Conservation (phyloP, 2,113 vertebrate genomes). For the Setophaga coronata region DNA sequence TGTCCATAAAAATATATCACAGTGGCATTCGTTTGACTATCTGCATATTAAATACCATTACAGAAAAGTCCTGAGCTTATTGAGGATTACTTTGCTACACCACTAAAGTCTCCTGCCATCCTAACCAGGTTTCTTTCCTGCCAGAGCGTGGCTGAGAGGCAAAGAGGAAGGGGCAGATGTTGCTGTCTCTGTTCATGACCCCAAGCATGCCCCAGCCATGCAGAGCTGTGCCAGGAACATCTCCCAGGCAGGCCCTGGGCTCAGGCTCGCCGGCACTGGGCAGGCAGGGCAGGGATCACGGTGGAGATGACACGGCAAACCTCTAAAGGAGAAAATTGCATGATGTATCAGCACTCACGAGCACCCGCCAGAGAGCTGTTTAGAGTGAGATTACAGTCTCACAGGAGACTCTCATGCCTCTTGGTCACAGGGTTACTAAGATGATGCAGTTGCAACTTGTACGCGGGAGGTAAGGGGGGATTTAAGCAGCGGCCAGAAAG, state of each 20-base stretch:
- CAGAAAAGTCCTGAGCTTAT: not conserved
- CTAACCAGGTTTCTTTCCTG: not conserved
- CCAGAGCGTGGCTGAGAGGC: not conserved
- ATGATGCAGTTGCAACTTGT: constrained; percentile 38
- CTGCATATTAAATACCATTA: constrained; percentile 58
- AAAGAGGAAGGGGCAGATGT: not conserved
- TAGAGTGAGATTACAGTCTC: constrained; percentile 67
- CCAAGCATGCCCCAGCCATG: rapidly evolving
- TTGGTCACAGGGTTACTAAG: constrained; percentile 58
- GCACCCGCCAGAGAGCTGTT: constrained; percentile 62
- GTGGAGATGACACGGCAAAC: not conserved
- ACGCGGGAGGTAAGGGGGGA: constrained; percentile 6
- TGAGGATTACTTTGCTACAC: constrained; percentile 7
- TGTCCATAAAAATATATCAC: constrained; percentile 60
- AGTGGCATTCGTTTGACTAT: constrained; percentile 23
- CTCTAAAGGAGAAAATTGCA: constrained; percentile 49
- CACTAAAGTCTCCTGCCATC: not conserved
- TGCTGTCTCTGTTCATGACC: not conserved
- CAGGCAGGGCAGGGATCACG: not conserved
- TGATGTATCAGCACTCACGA: constrained; percentile 58
- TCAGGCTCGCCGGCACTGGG: not conserved
- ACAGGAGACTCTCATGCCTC: constrained; percentile 64
- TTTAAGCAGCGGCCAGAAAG: constrained; percentile 38
- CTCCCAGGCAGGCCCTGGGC: not conserved
- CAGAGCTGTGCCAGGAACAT: not conserved